These are phyloP conservation scores for Myotis vivesi DNA, from an alignment of 2,797 vertebrate species.

Conservation along the genomic window DNA sequence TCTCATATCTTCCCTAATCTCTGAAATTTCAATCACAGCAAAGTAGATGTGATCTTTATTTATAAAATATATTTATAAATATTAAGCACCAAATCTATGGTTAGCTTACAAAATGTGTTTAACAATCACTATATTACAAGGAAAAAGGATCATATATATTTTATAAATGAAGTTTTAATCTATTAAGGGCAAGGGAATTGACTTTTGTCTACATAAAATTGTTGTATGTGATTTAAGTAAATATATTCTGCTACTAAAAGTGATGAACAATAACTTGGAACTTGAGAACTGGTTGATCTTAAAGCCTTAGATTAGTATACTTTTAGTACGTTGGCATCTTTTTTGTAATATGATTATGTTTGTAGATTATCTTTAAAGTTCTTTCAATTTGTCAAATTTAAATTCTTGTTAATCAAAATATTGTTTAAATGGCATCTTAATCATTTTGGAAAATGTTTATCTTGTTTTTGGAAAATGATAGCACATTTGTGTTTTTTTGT, in stretches of 20 bases:
- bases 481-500: constrained; percentile 46
- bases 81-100: constrained; percentile 11
- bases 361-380: constrained; percentile 30
- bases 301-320: constrained; percentile 22
- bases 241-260: constrained; percentile 18
- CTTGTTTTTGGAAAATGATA: constrained; percentile 48
- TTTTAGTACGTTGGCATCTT: neutral
- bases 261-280: constrained; percentile 21
- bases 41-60: neutral
- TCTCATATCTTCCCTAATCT: neutral
- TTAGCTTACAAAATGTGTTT: constrained; percentile 33
- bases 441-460: constrained; percentile 49
- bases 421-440: constrained; percentile 40
- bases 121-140: neutral
- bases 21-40: neutral
- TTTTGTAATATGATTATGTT: constrained; percentile 41
- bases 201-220: constrained; percentile 27
- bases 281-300: neutral
- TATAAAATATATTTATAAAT: constrained; percentile 14
- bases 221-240: constrained; percentile 36
- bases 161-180: constrained; percentile 42
- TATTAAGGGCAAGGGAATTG: constrained; percentile 35
- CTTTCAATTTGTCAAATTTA: constrained; percentile 29
- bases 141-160: neutral
- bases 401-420: constrained; percentile 50